These are phyloP conservation scores for Corvus moneduloides DNA, from an alignment of 2,113 vertebrate species.

Conservation along the genomic window DNA sequence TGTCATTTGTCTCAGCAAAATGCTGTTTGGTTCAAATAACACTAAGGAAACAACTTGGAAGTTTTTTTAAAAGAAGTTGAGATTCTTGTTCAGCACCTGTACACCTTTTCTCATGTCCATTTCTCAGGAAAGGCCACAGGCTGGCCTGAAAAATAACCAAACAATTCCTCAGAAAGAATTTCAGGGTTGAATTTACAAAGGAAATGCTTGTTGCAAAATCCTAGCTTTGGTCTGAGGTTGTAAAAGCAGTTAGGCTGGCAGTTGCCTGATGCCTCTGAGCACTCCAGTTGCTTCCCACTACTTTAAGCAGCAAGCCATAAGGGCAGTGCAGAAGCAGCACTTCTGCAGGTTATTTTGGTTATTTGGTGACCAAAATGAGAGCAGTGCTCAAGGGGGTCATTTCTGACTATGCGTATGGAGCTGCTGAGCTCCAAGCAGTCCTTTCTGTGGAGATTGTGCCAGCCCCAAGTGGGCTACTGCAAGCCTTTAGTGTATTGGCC, in stretches of 20 bases:
- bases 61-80: not conserved
- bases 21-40: not conserved
- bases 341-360: not conserved
- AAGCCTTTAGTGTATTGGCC: not conserved
- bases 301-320: not conserved
- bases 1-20: constrained; percentile 20
- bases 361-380: not conserved
- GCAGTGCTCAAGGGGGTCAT: fast-evolving
- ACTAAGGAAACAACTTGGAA: not conserved
- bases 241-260: not conserved
- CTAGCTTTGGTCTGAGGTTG: not conserved
- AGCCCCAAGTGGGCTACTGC: not conserved
- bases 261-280: not conserved
- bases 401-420: not conserved
- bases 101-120: not conserved
- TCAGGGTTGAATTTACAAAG: not conserved
- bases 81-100: not conserved
- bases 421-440: fast-evolving
- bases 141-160: not conserved
- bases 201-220: not conserved
- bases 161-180: not conserved
- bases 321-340: not conserved
- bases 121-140: not conserved
- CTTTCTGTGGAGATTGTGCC: not conserved
- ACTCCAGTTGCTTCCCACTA: not conserved